Conservation (phyloP, 2,888 invertebrate species). For the Neoscelio sp. region DNA sequence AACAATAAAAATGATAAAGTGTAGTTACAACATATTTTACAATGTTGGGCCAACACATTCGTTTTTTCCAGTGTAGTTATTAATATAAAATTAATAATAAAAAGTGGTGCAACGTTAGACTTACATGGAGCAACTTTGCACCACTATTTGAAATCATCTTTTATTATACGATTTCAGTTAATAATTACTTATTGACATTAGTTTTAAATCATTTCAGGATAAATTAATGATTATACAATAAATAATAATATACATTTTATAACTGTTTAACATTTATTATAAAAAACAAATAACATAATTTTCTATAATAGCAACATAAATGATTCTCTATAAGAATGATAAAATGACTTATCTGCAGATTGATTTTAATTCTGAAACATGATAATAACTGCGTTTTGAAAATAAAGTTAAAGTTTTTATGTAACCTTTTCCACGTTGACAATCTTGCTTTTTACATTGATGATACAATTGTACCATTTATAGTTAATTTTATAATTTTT, state of each 20-base stretch:
- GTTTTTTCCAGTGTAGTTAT: too few species aligned
- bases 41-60: too few species aligned
- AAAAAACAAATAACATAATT: too few species aligned
- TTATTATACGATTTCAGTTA: background rate
- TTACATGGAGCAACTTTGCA: conserved; percentile 8
- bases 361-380: background rate
- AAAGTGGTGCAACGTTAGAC: conserved; percentile 7
- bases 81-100: conserved; percentile 9
- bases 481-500: conserved; percentile 1
- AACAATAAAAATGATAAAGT: too few species aligned
- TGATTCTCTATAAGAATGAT: too few species aligned
- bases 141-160: background rate
- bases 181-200: too few species aligned
- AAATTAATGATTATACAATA: too few species aligned
- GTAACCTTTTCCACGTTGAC: background rate
- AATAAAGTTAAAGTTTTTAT: background rate
- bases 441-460: background rate
- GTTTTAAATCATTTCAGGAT: too few species aligned
- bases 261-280: too few species aligned
- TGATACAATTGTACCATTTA: background rate
- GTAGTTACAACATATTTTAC: too few species aligned
- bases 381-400: background rate
- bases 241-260: too few species aligned
- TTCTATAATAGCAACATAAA: too few species aligned
- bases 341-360: background rate